Evolutionary conservation across 2,888 invertebrate species (phyloP).

Genomic region (Drepanosiphum platanoidis): DNA sequence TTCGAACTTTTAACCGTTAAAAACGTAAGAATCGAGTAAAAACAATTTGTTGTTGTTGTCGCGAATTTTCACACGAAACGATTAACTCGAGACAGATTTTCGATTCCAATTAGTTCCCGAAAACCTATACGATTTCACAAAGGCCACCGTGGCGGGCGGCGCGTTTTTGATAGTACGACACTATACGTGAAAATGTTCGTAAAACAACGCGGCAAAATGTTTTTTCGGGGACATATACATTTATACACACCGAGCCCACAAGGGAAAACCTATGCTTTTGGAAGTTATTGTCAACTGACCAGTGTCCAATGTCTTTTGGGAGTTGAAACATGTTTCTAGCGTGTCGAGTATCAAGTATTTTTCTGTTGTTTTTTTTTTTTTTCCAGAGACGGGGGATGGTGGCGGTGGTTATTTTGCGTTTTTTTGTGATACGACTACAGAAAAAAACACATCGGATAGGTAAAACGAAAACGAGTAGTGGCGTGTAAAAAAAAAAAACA

Average conservation of each 20-base stretch:
- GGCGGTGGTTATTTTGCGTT: neutral
- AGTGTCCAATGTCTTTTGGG: conserved; percentile 14
- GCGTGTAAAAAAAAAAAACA: neutral
- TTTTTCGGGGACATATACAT: neutral
- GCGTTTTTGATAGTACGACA: neutral
- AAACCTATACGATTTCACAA: too few relatives aligned
- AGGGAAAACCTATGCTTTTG: conserved; percentile 22
- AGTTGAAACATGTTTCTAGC: conserved; percentile 41
- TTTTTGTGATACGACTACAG: neutral
- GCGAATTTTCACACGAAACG: too few relatives aligned
- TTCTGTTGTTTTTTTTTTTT: neutral
- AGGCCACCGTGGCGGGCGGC: too few relatives aligned
- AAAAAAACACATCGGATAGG: neutral
- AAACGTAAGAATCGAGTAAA: too few relatives aligned
- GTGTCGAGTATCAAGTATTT: conserved; percentile 32
- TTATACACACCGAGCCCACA: neutral
- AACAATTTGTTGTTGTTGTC: too few relatives aligned
- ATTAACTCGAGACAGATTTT: too few relatives aligned
- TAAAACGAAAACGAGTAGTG: neutral
- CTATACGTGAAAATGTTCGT: neutral
- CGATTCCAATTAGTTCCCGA: too few relatives aligned
- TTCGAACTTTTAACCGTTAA: too few relatives aligned
- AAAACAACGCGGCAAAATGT: neutral
- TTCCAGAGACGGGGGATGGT: neutral
- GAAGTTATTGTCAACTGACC: conserved; percentile 37